Conservation (phyloP, 1,140 invertebrate genomes). For the Pomacea maculata region DNA sequence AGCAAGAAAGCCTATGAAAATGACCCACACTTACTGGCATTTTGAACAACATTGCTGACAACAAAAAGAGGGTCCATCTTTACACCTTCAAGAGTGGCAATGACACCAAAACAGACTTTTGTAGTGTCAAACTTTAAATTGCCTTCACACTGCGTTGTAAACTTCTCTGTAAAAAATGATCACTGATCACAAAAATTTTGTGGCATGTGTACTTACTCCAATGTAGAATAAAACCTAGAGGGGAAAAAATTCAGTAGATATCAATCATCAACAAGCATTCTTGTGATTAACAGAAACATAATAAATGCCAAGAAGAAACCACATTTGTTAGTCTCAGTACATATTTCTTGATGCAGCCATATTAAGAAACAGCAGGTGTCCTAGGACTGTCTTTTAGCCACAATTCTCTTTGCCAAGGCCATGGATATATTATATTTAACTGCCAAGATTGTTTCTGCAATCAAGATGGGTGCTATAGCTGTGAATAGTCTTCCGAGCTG, state of each 20-base stretch:
- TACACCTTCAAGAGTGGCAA: conserved; percentile 20
- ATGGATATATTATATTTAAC: too few relatives aligned
- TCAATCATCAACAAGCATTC: not conserved
- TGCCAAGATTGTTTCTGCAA: too few relatives aligned
- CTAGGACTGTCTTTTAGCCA: too few relatives aligned
- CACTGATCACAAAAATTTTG: not conserved
- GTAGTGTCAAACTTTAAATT: conserved; percentile 29
- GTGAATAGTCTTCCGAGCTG: too few relatives aligned
- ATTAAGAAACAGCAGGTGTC: too few relatives aligned
- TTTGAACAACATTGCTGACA: conserved; percentile 29
- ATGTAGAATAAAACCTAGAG: not conserved
- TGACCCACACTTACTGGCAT: conserved; percentile 30
- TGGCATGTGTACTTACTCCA: not conserved
- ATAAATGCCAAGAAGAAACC: too few relatives aligned
- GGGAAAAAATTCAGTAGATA: not conserved
- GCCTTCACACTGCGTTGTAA: conserved; percentile 19
- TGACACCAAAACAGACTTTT: conserved; percentile 32
- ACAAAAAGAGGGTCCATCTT: conserved; percentile 22
- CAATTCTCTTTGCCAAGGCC: too few relatives aligned
- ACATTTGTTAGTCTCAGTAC: too few relatives aligned
- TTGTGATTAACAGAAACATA: not conserved
- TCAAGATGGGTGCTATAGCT: too few relatives aligned
- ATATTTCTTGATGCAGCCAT: too few relatives aligned
- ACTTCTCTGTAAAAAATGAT: conserved; percentile 17
- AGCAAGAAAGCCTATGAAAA: not conserved